Conservation (phyloP, 1,140 invertebrate genomes). For the Trialeurodes vaporariorum region DNA sequence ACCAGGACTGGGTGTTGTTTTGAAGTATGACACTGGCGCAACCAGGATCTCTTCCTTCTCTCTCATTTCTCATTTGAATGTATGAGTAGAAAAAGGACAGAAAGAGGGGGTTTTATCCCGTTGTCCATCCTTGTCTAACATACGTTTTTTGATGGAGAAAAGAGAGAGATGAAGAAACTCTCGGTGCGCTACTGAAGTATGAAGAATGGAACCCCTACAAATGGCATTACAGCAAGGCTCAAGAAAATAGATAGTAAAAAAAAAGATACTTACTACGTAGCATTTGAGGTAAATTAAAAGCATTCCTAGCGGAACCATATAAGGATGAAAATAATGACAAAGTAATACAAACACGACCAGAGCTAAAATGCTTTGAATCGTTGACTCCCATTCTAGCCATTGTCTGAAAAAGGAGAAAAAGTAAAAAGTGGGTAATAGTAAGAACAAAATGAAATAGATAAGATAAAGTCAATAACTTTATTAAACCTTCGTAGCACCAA, state of each 20-base stretch:
- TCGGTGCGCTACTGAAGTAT: no score
- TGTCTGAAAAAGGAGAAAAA: conserved; percentile 49
- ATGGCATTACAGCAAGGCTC: not conserved
- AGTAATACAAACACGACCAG: conserved; percentile 69
- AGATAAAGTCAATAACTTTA: no score
- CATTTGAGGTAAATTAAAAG: conserved; percentile 67
- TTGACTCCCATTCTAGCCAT: conserved; percentile 95
- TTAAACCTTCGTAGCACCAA: no score
- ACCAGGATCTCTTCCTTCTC: no score
- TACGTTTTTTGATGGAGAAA: not conserved
- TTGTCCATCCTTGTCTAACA: no score
- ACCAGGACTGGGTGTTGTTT: no score
- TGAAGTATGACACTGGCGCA: no score
- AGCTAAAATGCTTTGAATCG: conserved; percentile 72
- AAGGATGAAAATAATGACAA: conserved; percentile 76
- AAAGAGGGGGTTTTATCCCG: no score
- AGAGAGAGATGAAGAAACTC: not conserved
- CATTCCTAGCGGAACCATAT: conserved; percentile 67
- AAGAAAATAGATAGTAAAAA: conserved; percentile 6
- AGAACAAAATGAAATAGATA: no score
- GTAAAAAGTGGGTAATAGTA: no score
- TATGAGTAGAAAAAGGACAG: no score
- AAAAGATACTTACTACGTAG: conserved; percentile 43
- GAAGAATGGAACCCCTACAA: not conserved
- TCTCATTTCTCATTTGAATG: no score